These are phyloP conservation scores for Proales similis DNA, from an alignment of 1,140 invertebrate species.

Conservation along the genomic window DNA sequence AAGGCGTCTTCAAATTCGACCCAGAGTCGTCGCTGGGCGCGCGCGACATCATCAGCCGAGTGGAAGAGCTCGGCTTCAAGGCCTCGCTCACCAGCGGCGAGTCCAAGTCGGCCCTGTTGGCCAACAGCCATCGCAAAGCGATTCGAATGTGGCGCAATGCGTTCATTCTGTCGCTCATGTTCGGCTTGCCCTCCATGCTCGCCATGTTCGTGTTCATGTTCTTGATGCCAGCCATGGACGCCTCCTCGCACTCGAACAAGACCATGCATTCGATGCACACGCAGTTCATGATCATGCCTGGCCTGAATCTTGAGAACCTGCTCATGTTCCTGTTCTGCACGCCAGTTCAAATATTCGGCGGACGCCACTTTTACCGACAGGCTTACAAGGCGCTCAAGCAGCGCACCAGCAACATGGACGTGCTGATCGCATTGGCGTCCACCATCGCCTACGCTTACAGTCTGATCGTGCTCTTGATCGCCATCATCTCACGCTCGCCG, in stretches of 20 bases:
- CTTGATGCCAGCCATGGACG: background rate
- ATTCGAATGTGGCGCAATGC: slow-evolving; percentile 69
- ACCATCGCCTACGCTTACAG: slow-evolving; percentile 92
- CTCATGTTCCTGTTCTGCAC: slow-evolving; percentile 87
- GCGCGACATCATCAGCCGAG: slow-evolving; percentile 75
- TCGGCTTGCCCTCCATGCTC: slow-evolving; percentile 88
- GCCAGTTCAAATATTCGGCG: slow-evolving; percentile 88
- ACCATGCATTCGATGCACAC: slow-evolving; percentile 42
- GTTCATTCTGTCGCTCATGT: slow-evolving; percentile 83
- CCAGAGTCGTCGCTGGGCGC: slow-evolving; percentile 68
- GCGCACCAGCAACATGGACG: slow-evolving; percentile 93
- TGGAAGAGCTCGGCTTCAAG: slow-evolving; percentile 51
- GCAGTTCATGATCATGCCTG: slow-evolving; percentile 61
- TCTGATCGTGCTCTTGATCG: slow-evolving; percentile 68
- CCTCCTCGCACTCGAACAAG: slow-evolving; percentile 35
- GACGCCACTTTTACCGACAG: slow-evolving; percentile 90
- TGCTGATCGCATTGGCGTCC: slow-evolving; percentile 92
- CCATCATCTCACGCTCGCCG: slow-evolving; percentile 61
- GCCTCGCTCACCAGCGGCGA: slow-evolving; percentile 13
- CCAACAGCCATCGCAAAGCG: slow-evolving; percentile 13
- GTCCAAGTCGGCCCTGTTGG: slow-evolving; percentile 12
- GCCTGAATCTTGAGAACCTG: slow-evolving; percentile 87
- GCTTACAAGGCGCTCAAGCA: slow-evolving; percentile 81
- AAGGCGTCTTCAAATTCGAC: slow-evolving; percentile 76
- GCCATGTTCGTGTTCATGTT: slow-evolving; percentile 93